Evolutionary conservation across 2,113 vertebrate genomes (phyloP), one percentile per base, ranked within the genome.

Genomic region (Aix galericulata): DNA sequence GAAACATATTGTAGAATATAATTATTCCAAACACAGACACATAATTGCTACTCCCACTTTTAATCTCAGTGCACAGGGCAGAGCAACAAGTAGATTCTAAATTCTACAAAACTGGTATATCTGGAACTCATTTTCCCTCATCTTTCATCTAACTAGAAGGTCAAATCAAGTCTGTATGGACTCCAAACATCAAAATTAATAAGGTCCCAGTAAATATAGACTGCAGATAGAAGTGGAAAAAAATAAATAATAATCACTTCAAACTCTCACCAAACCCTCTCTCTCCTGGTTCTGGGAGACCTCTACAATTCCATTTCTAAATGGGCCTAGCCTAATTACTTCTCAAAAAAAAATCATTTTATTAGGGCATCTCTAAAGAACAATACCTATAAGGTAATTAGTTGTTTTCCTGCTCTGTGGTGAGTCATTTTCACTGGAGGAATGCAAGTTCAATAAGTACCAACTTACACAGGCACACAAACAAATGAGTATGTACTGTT

Each of bases 101-200:
- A 79, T 79, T 58, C 1, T 2, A 71, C 12, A 55, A 50, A 68
- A 69, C 66, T 29, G 16, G 3, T 53, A 11, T 63, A 62, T 52
- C 46, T 77, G 69, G 40, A 80, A 56, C n/a, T 74, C 68, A 48
- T 48, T 56, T 71, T 86, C 40, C 72, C 55, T 71, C 20, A 48
- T 69, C 50, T 79, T 74, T 53, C 60, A 75, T 60, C n/a, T 59
- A 82, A 84, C 31, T 34, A 71, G 67, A 92, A 91, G 63, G 50
- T 88, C 83, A 88, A 34, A 76, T 72, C 7, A 40, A 72, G 52
- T 34, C 40, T 40, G 6, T 31, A 52, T 17, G 26, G 9, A 23
- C 26, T 66, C 62, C 27, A 56, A 60, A 66, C 11, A 0, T 59
- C 42, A 92, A 79, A 74, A 83, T 48, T 83, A 86, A 80, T 80